These are phyloP conservation scores for Chascanopsetta lugubris DNA, from an alignment of 2,113 vertebrate species.

Conservation along the genomic window DNA sequence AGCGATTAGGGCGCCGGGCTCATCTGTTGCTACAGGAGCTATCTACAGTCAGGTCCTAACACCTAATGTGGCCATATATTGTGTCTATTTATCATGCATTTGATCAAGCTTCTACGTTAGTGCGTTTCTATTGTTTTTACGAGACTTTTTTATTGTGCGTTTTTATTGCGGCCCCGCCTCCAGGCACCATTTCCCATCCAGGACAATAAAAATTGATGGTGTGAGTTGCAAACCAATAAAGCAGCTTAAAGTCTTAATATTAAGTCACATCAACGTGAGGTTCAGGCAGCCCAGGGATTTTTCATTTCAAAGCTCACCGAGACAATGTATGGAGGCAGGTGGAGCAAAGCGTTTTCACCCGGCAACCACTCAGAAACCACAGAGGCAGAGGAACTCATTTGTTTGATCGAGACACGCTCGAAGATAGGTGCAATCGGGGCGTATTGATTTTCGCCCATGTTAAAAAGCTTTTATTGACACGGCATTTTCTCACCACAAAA, in stretches of 20 bases:
- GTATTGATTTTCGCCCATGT: conserved; percentile 69
- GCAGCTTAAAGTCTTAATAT: conserved; percentile 33
- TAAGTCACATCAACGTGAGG: conserved; percentile 25
- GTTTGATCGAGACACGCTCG: conserved; percentile 20
- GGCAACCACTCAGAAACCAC: neutral
- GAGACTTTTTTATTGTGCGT: conserved; percentile 43
- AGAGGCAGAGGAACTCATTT: conserved; percentile 19
- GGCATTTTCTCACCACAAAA: conserved; percentile 65
- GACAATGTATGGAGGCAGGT: neutral
- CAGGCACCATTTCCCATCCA: conserved; percentile 41
- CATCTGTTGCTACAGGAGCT: neutral
- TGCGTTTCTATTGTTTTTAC: conserved; percentile 57
- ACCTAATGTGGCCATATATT: conserved; percentile 13
- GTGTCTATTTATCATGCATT: conserved; percentile 22
- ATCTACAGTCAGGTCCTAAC: conserved; percentile 4
- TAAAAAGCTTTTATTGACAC: conserved; percentile 76
- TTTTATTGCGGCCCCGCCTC: conserved; percentile 43
- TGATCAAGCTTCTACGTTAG: conserved; percentile 40
- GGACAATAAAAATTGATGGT: conserved; percentile 62
- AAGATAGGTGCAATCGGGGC: conserved; percentile 54
- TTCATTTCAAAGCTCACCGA: neutral
- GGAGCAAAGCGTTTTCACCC: neutral
- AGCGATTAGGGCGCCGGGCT: neutral
- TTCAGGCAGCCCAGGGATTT: neutral
- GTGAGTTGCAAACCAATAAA: conserved; percentile 51